phyloP scores from a whole-genome alignment of 2,797 vertebrate genomes.

The Phylloscopus collybita region DNA sequence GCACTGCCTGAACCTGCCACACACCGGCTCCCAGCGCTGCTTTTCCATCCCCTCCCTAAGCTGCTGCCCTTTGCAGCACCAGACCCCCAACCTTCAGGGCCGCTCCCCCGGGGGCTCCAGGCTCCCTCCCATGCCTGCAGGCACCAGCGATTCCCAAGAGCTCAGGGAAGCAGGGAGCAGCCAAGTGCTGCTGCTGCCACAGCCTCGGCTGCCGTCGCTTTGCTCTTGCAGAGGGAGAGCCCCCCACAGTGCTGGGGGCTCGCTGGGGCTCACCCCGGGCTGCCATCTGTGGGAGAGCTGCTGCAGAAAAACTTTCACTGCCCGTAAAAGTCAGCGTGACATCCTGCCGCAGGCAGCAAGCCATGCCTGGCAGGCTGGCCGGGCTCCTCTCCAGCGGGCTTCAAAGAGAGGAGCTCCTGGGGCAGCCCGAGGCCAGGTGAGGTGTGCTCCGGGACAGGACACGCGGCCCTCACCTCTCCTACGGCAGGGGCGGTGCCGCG shows the following conservation, averaged over 20 bases:
- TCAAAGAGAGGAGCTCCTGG: not conserved
- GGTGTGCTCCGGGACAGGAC: accelerated
- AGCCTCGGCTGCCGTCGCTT: not conserved
- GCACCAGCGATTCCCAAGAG: not conserved
- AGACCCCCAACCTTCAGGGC: not conserved
- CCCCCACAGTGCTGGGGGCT: not conserved
- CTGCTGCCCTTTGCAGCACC: not conserved
- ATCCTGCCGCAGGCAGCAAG: not conserved
- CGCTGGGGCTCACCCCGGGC: not conserved
- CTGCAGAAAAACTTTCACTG: not conserved
- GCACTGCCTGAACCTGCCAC: not conserved
- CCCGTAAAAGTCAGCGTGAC: not conserved
- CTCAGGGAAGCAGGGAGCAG: not conserved
- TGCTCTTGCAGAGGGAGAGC: not conserved
- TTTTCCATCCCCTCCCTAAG: not conserved
- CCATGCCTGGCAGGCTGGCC: not conserved
- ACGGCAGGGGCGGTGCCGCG: accelerated
- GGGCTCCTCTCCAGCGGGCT: not conserved
- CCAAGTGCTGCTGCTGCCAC: not conserved
- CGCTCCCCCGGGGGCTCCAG: not conserved
- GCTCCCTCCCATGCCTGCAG: not conserved
- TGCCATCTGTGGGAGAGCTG: not conserved
- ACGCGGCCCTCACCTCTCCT: accelerated
- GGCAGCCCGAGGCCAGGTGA: accelerated
- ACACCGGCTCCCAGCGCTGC: not conserved